phyloP scores from a whole-genome alignment of 92 coral and sea anemone genomes.

The Paramuricea clavata region DNA sequence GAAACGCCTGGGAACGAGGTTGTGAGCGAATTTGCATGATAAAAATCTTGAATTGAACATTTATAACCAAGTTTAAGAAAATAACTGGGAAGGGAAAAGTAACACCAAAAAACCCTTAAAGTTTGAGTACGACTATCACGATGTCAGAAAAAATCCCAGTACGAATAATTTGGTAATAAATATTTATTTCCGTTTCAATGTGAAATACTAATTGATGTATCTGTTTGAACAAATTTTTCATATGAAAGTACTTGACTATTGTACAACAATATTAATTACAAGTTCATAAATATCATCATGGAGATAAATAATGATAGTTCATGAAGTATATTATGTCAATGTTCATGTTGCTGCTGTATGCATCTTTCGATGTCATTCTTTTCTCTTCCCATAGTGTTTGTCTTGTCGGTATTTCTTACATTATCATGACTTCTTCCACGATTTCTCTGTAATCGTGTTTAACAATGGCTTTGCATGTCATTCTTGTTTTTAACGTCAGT shows the following conservation, averaged over 20 bases:
- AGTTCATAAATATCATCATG: not conserved
- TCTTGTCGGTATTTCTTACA: no score
- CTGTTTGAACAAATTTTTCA: not conserved
- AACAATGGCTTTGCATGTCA: conserved; percentile 19
- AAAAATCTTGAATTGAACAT: no score
- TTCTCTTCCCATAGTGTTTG: no score
- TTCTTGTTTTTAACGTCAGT: conserved; percentile 10
- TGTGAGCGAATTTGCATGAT: no score
- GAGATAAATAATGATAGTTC: not conserved
- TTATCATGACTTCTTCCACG: not conserved
- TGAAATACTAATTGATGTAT: not conserved
- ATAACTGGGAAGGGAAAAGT: no score
- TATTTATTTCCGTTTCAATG: conserved; percentile 10
- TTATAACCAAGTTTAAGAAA: no score
- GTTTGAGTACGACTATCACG: not conserved
- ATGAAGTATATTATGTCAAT: no score
- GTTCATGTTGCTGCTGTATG: no score
- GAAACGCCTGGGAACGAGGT: no score
- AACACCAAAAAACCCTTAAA: no score
- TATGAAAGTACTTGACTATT: conserved; percentile 4
- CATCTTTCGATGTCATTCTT: no score
- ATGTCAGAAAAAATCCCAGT: not conserved
- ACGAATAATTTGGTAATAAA: no score
- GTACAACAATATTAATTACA: not conserved
- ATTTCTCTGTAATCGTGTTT: conserved; percentile 10